Base-by-base conservation (phyloP, 2,888 invertebrate species). In the Helobdella robusta region DNA sequence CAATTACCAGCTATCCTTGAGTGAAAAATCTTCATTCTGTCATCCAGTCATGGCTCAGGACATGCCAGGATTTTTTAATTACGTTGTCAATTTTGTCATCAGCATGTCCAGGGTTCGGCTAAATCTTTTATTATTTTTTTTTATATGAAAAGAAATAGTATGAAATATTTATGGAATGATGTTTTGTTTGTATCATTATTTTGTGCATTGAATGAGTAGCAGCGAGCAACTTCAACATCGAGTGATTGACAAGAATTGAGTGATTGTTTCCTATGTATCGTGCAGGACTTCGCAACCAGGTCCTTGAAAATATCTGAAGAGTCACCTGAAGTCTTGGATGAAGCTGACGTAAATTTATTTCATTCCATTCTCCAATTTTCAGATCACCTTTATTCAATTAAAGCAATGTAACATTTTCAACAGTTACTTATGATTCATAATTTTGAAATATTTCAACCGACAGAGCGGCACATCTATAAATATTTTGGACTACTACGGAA, bases 1-100 rank as follows among this genome's bases (percentile, higher is more conserved):
- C 18, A 73, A 74, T 70, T 69, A 70, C n/a, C 76, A 76, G 67
- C 71, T 76, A 48, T 25, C 52, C 48, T 71, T 73, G 64, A 74
- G 71, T 70, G 74, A 75, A 64, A 66, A 59, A 6, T 74, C 73
- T 4, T 67, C 59, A n/a, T 75, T 73, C 70, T 73, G 73, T 63
- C 52, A 52, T n/a, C 66, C 66, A 20, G 62, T 70, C 6, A 66
- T 67, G 34, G 69, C 68, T 4, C 56, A 65, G 2, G 70, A 68
- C 59, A 64, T 76, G n/a, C 75, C 75, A 25, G 74, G 73, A 25
- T 69, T 69, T 54, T 11, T 36, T 20, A 52, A 34, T 18, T 75
- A 75, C 68, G 75, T 75, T 6, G 70, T 75, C 1, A 68, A 68
- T 28, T 75, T 67, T 59, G 59, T 68, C 66, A 68, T 69, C 20